Conservation (phyloP, 2,888 invertebrate species). For the Cosmia trapezina region DNA sequence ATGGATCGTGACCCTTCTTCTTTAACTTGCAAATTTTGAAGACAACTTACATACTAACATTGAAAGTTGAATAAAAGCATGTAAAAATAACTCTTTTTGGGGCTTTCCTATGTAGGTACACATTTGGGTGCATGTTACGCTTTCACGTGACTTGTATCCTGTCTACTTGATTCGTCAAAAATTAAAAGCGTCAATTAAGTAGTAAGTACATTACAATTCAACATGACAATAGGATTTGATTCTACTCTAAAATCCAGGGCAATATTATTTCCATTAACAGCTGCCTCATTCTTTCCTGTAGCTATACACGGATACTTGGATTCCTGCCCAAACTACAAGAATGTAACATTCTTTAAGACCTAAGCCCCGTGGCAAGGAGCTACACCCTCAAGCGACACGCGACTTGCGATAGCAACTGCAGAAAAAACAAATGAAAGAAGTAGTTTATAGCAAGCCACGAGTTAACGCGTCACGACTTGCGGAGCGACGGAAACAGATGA, state of each 20-base stretch:
- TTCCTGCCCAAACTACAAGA: slow-evolving; percentile 52
- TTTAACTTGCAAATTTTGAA: too few species aligned
- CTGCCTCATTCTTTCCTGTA: background rate
- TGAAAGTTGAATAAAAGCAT: too few species aligned
- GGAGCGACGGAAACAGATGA: background rate
- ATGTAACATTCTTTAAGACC: slow-evolving; percentile 16
- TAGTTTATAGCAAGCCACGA: background rate
- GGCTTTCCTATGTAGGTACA: background rate
- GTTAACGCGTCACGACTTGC: background rate
- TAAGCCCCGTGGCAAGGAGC: background rate
- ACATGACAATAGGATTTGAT: background rate
- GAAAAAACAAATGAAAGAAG: background rate
- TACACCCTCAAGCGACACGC: background rate
- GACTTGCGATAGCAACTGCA: background rate
- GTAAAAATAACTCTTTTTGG: background rate
- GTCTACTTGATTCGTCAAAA: background rate
- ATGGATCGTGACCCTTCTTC: too few species aligned
- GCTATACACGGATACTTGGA: slow-evolving; percentile 38
- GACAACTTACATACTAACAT: too few species aligned
- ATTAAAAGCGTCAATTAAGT: background rate
- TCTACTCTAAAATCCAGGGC: background rate
- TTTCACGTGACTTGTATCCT: background rate
- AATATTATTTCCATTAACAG: background rate
- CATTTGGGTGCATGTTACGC: background rate
- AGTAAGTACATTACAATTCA: background rate